Evolutionary conservation across 2,797 vertebrate species (phyloP), one percentile per base, ranked within the genome.

Genomic region (Myripristis murdjan): DNA sequence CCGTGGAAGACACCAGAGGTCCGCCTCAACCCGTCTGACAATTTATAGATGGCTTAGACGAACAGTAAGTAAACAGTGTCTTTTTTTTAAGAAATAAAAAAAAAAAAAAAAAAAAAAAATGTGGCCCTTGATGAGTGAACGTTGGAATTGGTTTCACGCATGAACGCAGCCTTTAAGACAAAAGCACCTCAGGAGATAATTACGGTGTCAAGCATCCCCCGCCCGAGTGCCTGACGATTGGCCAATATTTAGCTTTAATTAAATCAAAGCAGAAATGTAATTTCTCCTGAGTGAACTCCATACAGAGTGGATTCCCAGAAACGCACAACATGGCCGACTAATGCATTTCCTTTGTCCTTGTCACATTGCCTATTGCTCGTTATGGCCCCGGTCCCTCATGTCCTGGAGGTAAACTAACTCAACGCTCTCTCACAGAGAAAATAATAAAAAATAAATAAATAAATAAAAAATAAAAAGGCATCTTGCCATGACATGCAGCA

Each of bases 181-280:
- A 94, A 92, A 95, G 92, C 93, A 94, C 93, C 94, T 93, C 92
- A 82, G 93, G 93, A 95, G 93, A 94, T 95, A 95, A 95, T 95
- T 95, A 94, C 92, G 93, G 93, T 95, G 94, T 94, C 94, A 95
- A 92, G 93, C 89, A 88, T 90, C 91, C 91, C 82, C 88, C 86
- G 86, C 89, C 69, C 90, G 86, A 91, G 92, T 88, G 83, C 79
- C 84, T 94, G 92, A 94, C 86, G 84, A 95, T 92, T 94, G 94
- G 91, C 93, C 94, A 95, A 94, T 93, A 94, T 94, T 94, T 94
- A 94, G 92, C 92, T 93, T 94, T 95, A 94, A 95, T 95, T 95
- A 95, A 95, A 95, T 95, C 94, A 95, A 94, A 94, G 91, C 88
- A 93, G 89, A 92, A 95, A 94, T 92, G 92, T 93, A 94, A 95